Percentiles rank a stretch among this genome's conserved stretches.
Evolutionary conservation across 2,113 vertebrate genomes (phyloP).

Genomic region (Apaloderma vittatum): DNA sequence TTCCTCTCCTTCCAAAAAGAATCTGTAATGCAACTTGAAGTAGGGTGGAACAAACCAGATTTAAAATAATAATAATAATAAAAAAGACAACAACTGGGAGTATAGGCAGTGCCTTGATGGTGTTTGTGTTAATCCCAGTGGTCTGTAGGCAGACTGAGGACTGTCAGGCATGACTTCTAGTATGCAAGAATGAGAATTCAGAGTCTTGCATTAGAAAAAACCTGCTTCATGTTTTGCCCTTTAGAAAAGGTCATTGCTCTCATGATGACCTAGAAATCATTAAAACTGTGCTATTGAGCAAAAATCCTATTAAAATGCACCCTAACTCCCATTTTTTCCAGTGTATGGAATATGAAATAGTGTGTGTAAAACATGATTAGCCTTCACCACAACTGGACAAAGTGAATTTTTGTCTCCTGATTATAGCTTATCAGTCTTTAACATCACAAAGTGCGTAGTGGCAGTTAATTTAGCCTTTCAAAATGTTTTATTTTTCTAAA

Average conservation of each 20-base stretch:
- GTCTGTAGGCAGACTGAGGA: not conserved
- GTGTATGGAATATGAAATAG: not conserved
- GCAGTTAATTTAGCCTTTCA: not conserved
- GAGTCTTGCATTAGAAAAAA: not conserved
- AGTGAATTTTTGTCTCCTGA: not conserved
- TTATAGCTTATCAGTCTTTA: not conserved
- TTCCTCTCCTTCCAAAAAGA: not conserved
- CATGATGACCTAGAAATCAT: not conserved
- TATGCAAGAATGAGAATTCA: not conserved
- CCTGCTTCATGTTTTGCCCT: not conserved
- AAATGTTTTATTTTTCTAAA: not conserved
- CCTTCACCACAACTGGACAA: not conserved
- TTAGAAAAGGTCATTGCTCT: not conserved
- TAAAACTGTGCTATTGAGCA: not conserved
- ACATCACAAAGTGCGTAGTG: not conserved
- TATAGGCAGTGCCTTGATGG: not conserved
- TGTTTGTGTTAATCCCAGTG: not conserved
- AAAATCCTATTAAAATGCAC: not conserved
- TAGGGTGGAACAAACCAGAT: not conserved
- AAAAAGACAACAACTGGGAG: not conserved
- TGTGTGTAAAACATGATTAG: not conserved
- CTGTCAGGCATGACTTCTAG: not conserved
- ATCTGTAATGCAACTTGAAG: not conserved
- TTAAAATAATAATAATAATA: not conserved
- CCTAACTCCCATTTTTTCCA: not conserved